Base-by-base conservation (phyloP, 2,113 vertebrate genomes). In the Tetrao urogallus region DNA sequence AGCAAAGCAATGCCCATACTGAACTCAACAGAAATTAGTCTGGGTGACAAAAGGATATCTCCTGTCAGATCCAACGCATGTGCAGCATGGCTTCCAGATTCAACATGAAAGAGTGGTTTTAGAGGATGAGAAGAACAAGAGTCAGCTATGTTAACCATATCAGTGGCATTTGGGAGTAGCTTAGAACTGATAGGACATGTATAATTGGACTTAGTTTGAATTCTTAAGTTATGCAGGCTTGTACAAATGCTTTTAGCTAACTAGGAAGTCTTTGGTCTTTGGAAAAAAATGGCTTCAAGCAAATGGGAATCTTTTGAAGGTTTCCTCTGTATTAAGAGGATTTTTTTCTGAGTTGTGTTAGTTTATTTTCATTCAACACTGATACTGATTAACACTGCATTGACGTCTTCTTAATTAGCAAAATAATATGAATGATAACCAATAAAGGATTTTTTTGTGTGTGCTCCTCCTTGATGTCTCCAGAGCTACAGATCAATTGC, bases 401-500 rank as follows among this genome's bases (percentile, higher is more conserved):
- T 83, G 42, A 70, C 10, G 11, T 28, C 14, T 81, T 89, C 60
- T 78, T 78, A 83, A 65, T 64, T 65, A 76, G 13, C 13, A 90
- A 91, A 86, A 32, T 16, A 75, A 0, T 34, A 25, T 7, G 8
- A 52, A 19, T 28, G 65, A 38, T 5, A 74, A 36, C 10, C 30
- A 57, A 71, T 38, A 74, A 42, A 48, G 5, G 15, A 65, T 87
- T 70, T 18, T 78, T 66, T 14, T 3, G 11, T 61, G 65, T 66
- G 8, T 74, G 32, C 11, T 30, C 3, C 6, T 96, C 7, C 58
- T 82, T 70, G 38, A 32, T 65, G 40, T 69, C 25, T 94, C 45
- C 65, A 78, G 73, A 82, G 90, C 66, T 86, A 92, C 57, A 94
- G 92, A 93, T 96, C 73, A 96, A 88, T 19, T 92, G 56, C 45